A percentile compares a stretch with the other conserved stretches of the same genome.
These are phyloP conservation scores for Ganaspis sp. DNA, from an alignment of 1,140 invertebrate genomes.

Conservation along the genomic window DNA sequence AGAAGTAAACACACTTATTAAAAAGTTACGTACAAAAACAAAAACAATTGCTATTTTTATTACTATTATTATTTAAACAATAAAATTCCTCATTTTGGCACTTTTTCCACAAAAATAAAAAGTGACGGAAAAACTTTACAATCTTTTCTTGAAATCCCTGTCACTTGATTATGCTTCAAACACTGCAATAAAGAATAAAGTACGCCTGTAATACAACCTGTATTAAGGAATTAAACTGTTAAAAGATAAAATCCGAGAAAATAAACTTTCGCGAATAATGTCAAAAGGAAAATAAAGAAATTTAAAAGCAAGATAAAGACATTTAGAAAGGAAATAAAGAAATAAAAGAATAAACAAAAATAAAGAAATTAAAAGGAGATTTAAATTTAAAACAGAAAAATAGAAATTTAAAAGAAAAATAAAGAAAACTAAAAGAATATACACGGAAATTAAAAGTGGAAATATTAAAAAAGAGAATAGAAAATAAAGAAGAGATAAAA, in stretches of 20 bases:
- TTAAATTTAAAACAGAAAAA: too few relatives aligned
- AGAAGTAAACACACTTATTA: not conserved
- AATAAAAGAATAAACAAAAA: too few relatives aligned
- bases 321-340: too few relatives aligned
- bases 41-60: not conserved
- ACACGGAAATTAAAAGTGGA: too few relatives aligned
- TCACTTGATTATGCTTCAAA: constrained; percentile 1
- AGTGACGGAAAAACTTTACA: not conserved
- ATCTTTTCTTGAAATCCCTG: not conserved
- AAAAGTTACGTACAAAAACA: not conserved
- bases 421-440: not conserved
- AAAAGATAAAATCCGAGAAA: constrained; percentile 8
- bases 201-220: not conserved
- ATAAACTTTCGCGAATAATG: constrained; percentile 3
- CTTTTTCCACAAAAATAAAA: not conserved
- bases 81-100: not conserved
- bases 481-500: too few relatives aligned
- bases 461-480: too few relatives aligned
- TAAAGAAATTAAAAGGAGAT: not conserved
- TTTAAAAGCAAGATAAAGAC: not conserved
- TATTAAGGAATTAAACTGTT: constrained; percentile 5
- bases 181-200: not conserved
- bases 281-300: not conserved
- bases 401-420: not conserved
- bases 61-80: not conserved